Percentiles rank a stretch among this genome's conserved stretches.
Evolutionary conservation across 2,113 vertebrate genomes (phyloP).

Genomic region (Callithrix jacchus): DNA sequence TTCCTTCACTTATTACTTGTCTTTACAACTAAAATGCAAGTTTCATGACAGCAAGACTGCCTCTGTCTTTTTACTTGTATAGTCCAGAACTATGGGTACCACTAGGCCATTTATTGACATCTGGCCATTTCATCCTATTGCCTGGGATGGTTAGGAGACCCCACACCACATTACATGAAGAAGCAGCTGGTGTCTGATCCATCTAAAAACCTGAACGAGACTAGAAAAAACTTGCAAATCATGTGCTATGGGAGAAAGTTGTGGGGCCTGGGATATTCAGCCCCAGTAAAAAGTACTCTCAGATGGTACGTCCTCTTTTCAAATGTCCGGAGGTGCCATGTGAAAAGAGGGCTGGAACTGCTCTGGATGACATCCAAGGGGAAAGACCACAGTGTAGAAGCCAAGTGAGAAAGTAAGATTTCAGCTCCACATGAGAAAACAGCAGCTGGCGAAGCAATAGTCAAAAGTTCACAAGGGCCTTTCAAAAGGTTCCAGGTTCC

Average conservation of each 20-base stretch:
- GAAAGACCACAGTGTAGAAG: neutral
- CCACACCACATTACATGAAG: neutral
- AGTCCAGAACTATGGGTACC: neutral
- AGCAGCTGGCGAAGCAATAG: neutral
- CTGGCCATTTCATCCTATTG: neutral
- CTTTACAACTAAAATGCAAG: neutral
- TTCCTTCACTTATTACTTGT: neutral
- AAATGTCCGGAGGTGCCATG: neutral
- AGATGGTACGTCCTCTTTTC: neutral
- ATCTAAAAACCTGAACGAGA: neutral
- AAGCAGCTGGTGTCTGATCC: neutral
- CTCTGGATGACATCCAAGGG: neutral
- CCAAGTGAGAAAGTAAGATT: neutral
- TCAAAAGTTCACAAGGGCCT: neutral
- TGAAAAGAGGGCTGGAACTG: neutral
- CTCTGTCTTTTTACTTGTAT: neutral
- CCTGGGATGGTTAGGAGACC: neutral
- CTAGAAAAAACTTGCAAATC: neutral
- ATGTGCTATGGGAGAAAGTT: neutral
- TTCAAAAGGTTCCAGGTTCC: neutral
- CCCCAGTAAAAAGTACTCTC: neutral
- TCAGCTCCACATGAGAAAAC: neutral
- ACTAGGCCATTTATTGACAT: neutral
- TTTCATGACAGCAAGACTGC: neutral
- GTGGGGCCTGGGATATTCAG: neutral